Conservation (phyloP, 92 coral and sea anemone species). For the Paramuricea clavata region DNA sequence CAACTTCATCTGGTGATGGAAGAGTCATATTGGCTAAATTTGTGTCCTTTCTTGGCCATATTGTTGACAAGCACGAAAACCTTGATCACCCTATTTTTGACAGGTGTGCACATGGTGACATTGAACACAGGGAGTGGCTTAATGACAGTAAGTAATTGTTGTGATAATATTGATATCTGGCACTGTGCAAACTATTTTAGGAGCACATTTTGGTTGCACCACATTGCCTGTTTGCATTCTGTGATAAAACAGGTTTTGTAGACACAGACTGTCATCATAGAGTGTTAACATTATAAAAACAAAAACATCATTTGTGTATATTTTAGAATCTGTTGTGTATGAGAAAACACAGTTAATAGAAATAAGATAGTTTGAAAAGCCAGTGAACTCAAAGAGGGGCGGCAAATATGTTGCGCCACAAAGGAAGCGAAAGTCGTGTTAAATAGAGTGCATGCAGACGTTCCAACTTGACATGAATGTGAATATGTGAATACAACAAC, state of each 20-base stretch:
- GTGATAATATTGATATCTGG: background rate
- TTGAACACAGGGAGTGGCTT: constrained; percentile 9
- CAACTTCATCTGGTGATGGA: constrained; percentile 31
- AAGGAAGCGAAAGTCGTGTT: too few relatives aligned
- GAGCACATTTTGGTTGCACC: background rate
- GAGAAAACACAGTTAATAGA: too few relatives aligned
- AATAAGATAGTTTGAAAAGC: too few relatives aligned
- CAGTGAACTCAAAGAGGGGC: too few relatives aligned
- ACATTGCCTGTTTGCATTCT: background rate
- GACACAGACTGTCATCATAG: background rate
- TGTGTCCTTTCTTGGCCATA: constrained; percentile 32
- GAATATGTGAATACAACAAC: too few relatives aligned
- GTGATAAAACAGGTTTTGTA: background rate
- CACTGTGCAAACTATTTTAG: background rate
- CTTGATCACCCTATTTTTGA: constrained; percentile 21
- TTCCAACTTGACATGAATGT: too few relatives aligned
- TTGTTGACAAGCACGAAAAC: constrained; percentile 16
- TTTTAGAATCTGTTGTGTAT: background rate
- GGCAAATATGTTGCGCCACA: too few relatives aligned
- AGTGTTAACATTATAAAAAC: background rate
- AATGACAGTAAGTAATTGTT: background rate
- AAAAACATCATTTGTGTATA: background rate
- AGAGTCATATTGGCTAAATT: constrained; percentile 22
- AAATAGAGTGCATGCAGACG: too few relatives aligned
- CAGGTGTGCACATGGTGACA: constrained; percentile 12